A percentile compares a stretch with the other conserved stretches of the same genome.
phyloP scores from a whole-genome alignment of 2,113 vertebrate genomes.

The Struthidea cinerea region DNA sequence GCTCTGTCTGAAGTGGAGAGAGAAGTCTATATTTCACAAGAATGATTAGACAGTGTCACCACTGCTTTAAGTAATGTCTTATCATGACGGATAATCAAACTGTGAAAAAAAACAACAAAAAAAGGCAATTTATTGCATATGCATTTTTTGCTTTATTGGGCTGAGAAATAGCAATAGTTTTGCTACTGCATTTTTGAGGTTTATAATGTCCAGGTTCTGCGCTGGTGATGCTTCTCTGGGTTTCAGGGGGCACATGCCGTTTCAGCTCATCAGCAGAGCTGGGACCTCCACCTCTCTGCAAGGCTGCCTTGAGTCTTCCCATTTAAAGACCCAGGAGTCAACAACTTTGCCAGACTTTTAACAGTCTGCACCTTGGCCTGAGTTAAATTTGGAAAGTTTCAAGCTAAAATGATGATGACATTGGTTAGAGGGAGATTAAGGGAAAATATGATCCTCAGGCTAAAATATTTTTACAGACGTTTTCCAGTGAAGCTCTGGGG shows the following conservation, averaged over 20 bases:
- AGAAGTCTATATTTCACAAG: slow-evolving; percentile 81
- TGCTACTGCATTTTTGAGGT: background rate
- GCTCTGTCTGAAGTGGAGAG: slow-evolving; percentile 71
- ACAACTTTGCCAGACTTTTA: background rate
- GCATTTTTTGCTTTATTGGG: slow-evolving; percentile 37
- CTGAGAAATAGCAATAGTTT: slow-evolving; percentile 39
- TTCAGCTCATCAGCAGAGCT: background rate
- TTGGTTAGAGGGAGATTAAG: background rate
- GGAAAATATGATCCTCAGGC: background rate
- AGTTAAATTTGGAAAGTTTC: slow-evolving; percentile 9
- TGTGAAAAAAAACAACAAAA: slow-evolving; percentile 39
- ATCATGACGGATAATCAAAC: slow-evolving; percentile 77
- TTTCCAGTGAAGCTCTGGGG: background rate
- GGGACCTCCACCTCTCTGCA: background rate
- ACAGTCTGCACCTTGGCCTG: rapidly evolving
- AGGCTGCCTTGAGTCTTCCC: background rate
- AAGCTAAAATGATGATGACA: background rate
- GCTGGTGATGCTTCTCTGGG: background rate
- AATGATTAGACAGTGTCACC: slow-evolving; percentile 83
- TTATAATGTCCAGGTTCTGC: background rate
- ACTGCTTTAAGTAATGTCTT: slow-evolving; percentile 81
- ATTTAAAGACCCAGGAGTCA: background rate
- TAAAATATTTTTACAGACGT: background rate
- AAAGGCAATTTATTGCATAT: slow-evolving; percentile 61
- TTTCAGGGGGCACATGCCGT: background rate